These are phyloP conservation scores for Premnoplex brunnescens DNA, from an alignment of 2,797 vertebrate species.

Conservation along the genomic window DNA sequence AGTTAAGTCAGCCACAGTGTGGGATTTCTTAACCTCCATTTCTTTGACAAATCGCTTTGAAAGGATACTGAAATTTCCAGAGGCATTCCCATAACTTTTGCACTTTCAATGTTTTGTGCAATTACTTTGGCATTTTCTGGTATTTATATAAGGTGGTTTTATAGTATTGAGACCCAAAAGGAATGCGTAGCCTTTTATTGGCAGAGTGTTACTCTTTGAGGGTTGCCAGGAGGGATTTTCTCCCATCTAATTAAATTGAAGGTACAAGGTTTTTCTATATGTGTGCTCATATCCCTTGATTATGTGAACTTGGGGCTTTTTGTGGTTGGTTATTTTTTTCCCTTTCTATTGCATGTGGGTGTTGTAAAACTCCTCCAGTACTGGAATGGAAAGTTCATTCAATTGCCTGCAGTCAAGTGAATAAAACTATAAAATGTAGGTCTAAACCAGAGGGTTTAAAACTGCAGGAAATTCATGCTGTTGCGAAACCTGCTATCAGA, in stretches of 20 bases:
- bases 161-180: neutral
- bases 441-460: conserved; percentile 8
- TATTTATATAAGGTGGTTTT: conserved; percentile 47
- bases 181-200: neutral
- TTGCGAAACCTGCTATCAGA: neutral
- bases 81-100: neutral
- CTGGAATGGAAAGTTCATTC: conserved; percentile 55
- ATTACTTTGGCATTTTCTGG: conserved; percentile 6
- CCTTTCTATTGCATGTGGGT: neutral
- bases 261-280: neutral
- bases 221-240: conserved; percentile 51
- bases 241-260: conserved; percentile 58
- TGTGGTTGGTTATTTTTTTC: neutral
- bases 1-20: neutral
- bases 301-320: neutral
- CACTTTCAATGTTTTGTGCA: conserved; percentile 17
- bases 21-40: neutral
- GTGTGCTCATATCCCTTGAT: conserved; percentile 4
- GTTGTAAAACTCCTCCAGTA: conserved; percentile 41
- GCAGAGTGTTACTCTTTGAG: neutral
- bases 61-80: conserved; percentile 11
- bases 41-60: conserved; percentile 11
- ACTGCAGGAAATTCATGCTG: neutral
- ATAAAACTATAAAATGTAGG: conserved; percentile 12
- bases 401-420: conserved; percentile 18